These are phyloP conservation scores for Parelbella ahira DNA, from an alignment of 2,888 invertebrate species.

Conservation along the genomic window DNA sequence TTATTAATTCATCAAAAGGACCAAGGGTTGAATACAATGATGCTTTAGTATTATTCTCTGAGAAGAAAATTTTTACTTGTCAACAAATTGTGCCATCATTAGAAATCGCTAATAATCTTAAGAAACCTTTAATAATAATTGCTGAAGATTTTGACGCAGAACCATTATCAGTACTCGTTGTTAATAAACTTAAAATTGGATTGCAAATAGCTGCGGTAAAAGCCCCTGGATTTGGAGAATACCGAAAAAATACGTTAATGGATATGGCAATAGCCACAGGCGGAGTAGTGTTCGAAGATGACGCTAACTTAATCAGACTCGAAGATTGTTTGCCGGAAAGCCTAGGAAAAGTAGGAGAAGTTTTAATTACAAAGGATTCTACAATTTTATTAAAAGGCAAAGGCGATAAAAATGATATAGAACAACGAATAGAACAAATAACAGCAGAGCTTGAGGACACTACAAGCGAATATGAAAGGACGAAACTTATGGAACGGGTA, in stretches of 20 bases:
- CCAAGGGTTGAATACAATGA: constrained; percentile 98
- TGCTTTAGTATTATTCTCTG: constrained; percentile 93
- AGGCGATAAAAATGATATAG: constrained; percentile 88
- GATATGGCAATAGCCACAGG: constrained; percentile 97
- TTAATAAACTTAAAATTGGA: constrained; percentile 93
- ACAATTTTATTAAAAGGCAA: constrained; percentile 85
- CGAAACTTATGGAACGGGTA: constrained; percentile 92
- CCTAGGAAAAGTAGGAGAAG: constrained; percentile 92
- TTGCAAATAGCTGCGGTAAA: constrained; percentile 96
- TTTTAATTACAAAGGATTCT: constrained; percentile 95
- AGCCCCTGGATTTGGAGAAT: constrained; percentile 97
- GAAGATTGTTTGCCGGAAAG: constrained; percentile 92
- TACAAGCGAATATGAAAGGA: constrained; percentile 93
- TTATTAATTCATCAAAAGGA: constrained; percentile 98
- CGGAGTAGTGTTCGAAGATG: constrained; percentile 95
- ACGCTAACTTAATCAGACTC: constrained; percentile 90
- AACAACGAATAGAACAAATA: constrained; percentile 88
- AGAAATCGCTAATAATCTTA: constrained; percentile 94
- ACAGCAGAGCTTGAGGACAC: constrained; percentile 90
- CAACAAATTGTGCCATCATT: constrained; percentile 97
- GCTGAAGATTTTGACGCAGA: constrained; percentile 97
- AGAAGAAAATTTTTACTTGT: constrained; percentile 97
- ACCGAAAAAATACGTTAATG: constrained; percentile 91
- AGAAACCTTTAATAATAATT: constrained; percentile 95
- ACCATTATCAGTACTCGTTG: constrained; percentile 93